These are phyloP conservation scores for Anolis carolinensis DNA, from an alignment of 2,113 vertebrate species.

Conservation along the genomic window DNA sequence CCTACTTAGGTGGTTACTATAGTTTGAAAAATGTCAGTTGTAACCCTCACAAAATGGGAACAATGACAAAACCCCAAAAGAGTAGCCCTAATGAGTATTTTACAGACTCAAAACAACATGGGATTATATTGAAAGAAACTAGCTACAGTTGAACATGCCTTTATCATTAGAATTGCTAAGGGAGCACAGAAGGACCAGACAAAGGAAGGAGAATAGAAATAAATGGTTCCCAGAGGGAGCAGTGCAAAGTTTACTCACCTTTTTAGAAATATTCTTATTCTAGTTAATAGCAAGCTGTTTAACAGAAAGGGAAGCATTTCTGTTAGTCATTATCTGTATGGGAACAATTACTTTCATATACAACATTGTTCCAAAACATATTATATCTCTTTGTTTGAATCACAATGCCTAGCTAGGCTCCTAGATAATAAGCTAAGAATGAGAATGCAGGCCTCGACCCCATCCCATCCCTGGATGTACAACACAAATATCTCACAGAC, in stretches of 20 bases:
- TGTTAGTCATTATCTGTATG: constrained; percentile 18
- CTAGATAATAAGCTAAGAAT: constrained; percentile 1
- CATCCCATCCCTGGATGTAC: not conserved
- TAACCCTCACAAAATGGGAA: not conserved
- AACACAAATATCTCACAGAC: not conserved
- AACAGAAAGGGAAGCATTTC: constrained; percentile 11
- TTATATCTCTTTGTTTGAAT: not conserved
- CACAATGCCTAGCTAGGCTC: not conserved
- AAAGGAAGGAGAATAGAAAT: constrained; percentile 36
- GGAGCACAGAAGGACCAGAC: not conserved
- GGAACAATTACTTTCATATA: not conserved
- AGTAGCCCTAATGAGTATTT: not conserved
- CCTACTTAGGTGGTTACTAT: too few species aligned
- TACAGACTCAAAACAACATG: constrained; percentile 23
- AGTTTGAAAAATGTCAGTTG: too few species aligned
- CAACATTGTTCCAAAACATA: not conserved
- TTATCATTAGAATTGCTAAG: constrained; percentile 34
- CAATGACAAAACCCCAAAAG: not conserved
- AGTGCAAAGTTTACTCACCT: constrained; percentile 30
- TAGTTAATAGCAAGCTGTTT: constrained; percentile 14
- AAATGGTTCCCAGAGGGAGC: constrained; percentile 33
- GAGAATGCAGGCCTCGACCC: not conserved
- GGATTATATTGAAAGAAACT: not conserved
- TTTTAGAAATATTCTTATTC: constrained; percentile 44
- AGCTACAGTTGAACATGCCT: constrained; percentile 45